Evolutionary conservation across 2,113 vertebrate species (phyloP), one percentile per base, ranked within the genome.

Genomic region (Nesospiza acunhae): DNA sequence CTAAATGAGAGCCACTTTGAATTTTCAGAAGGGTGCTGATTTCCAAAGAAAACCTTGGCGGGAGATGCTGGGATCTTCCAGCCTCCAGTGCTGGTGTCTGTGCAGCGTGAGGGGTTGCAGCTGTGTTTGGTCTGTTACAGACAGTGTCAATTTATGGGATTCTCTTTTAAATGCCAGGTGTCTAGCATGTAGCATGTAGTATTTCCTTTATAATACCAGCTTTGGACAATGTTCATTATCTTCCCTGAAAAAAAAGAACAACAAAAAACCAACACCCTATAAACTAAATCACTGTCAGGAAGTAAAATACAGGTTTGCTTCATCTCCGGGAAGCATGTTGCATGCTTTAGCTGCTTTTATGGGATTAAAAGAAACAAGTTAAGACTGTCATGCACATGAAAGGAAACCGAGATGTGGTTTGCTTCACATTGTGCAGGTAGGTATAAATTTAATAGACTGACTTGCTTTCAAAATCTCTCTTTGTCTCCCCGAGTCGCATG

Each of bases 301-400:
- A 91, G 91, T 77, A 89, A 97, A 96, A 92, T 77, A 81, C 62
- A 63, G 90, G 83, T 90, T 79, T 97, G 91, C 86, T 84, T 96
- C 89, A 59, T 94, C 84, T 74, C 94, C 23, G 68, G 69, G 80
- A 96, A 93, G 94, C 90, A 82, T 83, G 85, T 95, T 96, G 85
- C 87, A 83, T 95, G 88, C 93, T 95, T 95, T 95, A 92, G 80
- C 94, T 94, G 89, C 96, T 96, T 97, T 92, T 93, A 96, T 83
- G 75, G 87, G 95, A 96, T 97, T 96, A 95, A 94, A 97, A 94
- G 93, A 92, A 97, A 94, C 93, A 93, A 96, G 96, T 96, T 96
- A 96, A 95, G 95, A 95, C 89, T 94, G 94, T 93, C 90, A 90
- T 86, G 87, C 79, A 91, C 95, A 93, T 96, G 94, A 97, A 97